Evolutionary conservation across 2,888 invertebrate genomes (phyloP).

Genomic region (Harpagoxenus sublaevis): DNA sequence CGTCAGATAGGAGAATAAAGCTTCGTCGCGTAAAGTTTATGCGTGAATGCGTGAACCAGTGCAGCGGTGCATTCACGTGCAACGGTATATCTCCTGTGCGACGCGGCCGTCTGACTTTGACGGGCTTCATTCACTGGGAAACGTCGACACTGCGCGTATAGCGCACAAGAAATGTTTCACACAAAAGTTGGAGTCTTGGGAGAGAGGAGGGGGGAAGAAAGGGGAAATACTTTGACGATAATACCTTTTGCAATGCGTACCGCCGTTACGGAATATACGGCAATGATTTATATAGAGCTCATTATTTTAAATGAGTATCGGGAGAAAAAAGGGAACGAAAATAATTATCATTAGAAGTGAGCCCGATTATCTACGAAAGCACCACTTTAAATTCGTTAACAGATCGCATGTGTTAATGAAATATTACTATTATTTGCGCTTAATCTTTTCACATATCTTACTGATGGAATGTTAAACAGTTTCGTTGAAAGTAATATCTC

Average conservation of each 20-base stretch:
- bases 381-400: not conserved
- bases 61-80: slow-evolving; percentile 37
- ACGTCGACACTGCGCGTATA: not conserved
- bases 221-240: not conserved
- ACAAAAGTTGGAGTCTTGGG: not conserved
- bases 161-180: slow-evolving; percentile 16
- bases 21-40: slow-evolving; percentile 23
- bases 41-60: slow-evolving; percentile 38
- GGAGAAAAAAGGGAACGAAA: not conserved
- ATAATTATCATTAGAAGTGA: not conserved
- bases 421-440: not conserved
- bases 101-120: slow-evolving; percentile 45
- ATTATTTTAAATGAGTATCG: slow-evolving; percentile 3
- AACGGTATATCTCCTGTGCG: slow-evolving; percentile 50
- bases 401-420: not conserved
- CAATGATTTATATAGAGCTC: not conserved
- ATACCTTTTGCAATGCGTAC: not conserved
- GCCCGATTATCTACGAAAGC: not conserved
- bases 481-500: not conserved
- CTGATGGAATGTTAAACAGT: not conserved
- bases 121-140: slow-evolving; percentile 44
- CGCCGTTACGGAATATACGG: not conserved
- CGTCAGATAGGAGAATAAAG: slow-evolving; percentile 19
- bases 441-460: too few species aligned
- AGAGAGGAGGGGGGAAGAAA: too few species aligned